A percentile compares a stretch with the other conserved stretches of the same genome.
Evolutionary conservation across 2,888 invertebrate species (phyloP).

Genomic region (Volucella zonaria): DNA sequence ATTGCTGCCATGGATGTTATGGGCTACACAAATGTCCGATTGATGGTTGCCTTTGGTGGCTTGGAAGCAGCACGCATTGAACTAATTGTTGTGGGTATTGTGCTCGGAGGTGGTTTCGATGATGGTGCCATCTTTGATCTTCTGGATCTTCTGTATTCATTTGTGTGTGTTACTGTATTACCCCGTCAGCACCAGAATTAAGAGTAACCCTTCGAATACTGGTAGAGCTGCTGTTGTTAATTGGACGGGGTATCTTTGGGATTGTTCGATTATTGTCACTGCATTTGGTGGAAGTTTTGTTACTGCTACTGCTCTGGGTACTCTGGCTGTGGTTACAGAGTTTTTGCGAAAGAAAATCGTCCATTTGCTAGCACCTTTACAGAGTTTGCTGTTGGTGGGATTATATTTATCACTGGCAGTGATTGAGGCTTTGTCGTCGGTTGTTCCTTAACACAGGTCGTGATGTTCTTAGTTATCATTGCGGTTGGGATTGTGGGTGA

Average conservation of each 20-base stretch:
- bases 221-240: conserved; percentile 7
- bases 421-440: conserved; percentile 1
- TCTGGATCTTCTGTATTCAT: conserved; percentile 28
- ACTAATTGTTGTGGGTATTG: conserved; percentile 19
- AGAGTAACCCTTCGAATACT: conserved; percentile 37
- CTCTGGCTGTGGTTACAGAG: conserved; percentile 54
- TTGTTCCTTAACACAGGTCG: conserved; percentile 36
- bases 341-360: conserved; percentile 57
- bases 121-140: conserved; percentile 5
- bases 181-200: conserved; percentile 23
- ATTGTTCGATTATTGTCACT: not conserved
- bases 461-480: conserved; percentile 39
- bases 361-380: conserved; percentile 42
- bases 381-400: conserved; percentile 27
- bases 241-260: conserved; percentile 5
- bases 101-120: too few species aligned
- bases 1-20: conserved; percentile 23
- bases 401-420: conserved; percentile 48
- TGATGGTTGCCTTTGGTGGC: conserved; percentile 23
- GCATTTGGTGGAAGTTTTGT: too few species aligned
- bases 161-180: conserved; percentile 18
- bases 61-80: conserved; percentile 10
- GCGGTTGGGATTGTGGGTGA: conserved; percentile 50
- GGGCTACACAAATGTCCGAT: conserved; percentile 36
- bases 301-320: not conserved